phyloP scores from a whole-genome alignment of 2,797 vertebrate genomes.

The Lagodon rhomboides region DNA sequence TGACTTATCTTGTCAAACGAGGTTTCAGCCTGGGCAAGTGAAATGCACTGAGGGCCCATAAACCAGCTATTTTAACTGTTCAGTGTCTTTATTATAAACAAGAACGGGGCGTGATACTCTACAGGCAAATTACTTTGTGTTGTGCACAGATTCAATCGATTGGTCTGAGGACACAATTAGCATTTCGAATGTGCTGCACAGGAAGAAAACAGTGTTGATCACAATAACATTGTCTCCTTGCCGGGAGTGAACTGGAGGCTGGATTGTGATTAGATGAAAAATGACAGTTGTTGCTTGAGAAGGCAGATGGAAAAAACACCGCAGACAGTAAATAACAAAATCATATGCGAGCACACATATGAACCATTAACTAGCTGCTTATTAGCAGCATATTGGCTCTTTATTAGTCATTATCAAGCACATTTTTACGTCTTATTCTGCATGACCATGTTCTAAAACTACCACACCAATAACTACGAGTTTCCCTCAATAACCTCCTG shows the following conservation, averaged over 20 bases:
- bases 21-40: slow-evolving; percentile 1
- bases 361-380: too few relatives aligned
- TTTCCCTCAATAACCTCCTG: too few relatives aligned
- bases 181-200: not conserved
- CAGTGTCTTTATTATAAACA: not conserved
- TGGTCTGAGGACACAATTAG: slow-evolving; percentile 36
- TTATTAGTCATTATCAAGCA: too few relatives aligned
- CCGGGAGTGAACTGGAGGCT: not conserved
- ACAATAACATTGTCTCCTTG: slow-evolving; percentile 15
- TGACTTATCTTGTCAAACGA: slow-evolving; percentile 26
- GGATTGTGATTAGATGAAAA: slow-evolving; percentile 15
- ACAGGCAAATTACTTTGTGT: slow-evolving; percentile 2
- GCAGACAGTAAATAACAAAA: not conserved
- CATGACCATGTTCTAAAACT: too few relatives aligned
- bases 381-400: too few relatives aligned
- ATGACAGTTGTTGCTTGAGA: slow-evolving; percentile 1
- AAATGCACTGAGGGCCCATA: slow-evolving; percentile 6
- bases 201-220: slow-evolving; percentile 4
- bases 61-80: not conserved
- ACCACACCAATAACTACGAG: too few relatives aligned
- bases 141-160: not conserved
- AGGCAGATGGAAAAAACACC: not conserved
- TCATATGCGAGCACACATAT: too few relatives aligned
- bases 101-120: not conserved
- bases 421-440: too few relatives aligned